phyloP scores from a whole-genome alignment of 2,888 invertebrate genomes.

The Ectemnius continuus region DNA sequence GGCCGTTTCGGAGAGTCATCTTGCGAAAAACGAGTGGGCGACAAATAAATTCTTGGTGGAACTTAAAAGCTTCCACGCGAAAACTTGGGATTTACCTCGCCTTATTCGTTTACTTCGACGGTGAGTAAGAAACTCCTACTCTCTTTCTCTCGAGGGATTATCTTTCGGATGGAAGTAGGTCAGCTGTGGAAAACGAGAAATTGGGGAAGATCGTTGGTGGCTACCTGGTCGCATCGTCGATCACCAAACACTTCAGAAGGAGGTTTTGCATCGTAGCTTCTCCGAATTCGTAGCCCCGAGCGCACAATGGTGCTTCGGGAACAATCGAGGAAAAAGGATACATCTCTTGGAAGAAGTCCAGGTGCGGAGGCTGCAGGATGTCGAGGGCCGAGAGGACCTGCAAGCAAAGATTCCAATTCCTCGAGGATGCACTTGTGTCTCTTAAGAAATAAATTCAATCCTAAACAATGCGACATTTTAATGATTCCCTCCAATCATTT shows the following conservation, averaged over 20 bases:
- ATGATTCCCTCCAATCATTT: too few relatives aligned
- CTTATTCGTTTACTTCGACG: too few relatives aligned
- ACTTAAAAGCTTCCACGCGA: too few relatives aligned
- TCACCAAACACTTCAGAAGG: too few relatives aligned
- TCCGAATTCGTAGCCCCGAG: not conserved
- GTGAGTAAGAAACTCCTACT: not conserved
- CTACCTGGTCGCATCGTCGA: not conserved
- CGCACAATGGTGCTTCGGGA: not conserved
- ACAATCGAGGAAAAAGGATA: slow-evolving; percentile 86
- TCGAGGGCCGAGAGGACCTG: slow-evolving; percentile 99
- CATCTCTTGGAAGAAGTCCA: slow-evolving; percentile 99
- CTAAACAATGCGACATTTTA: too few relatives aligned
- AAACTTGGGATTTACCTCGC: too few relatives aligned
- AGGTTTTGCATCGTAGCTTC: not conserved
- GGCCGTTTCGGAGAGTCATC: too few relatives aligned
- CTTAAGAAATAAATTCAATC: too few relatives aligned
- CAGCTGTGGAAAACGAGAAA: not conserved
- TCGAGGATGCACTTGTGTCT: not conserved
- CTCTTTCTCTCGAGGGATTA: not conserved
- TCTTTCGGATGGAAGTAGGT: not conserved
- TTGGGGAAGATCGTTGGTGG: not conserved
- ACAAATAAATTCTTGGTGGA: too few relatives aligned
- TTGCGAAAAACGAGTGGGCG: too few relatives aligned
- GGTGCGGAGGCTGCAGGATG: slow-evolving; percentile 98
- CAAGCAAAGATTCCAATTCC: slow-evolving; percentile 74